Base-by-base conservation (phyloP, 2,113 vertebrate genomes). In the Dasyurus viverrinus region DNA sequence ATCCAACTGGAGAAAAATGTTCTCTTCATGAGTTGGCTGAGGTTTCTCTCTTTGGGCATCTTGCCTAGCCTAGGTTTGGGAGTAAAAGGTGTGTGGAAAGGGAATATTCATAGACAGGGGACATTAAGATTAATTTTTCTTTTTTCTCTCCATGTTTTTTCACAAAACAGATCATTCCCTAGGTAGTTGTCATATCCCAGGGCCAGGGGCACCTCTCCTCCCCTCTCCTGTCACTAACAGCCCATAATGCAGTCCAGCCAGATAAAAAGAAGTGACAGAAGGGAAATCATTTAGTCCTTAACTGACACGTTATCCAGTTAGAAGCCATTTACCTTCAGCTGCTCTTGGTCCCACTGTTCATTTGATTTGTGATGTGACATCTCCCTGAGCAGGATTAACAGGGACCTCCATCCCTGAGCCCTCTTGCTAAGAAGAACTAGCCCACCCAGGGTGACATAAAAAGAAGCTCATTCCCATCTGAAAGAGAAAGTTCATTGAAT, bases 241-340 rank as follows among this genome's bases (percentile, higher is more conserved):
- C 97, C 97, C 96, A 57, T 94, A 97, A 97, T 93, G 90, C 46
- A 3, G 48, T 93, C 52, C 76, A 0, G 92, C 90, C 91, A 46
- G 96, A 96, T 92, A 96, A 98, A 97, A 95, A 57, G 92, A 98
- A 97, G 95, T 97, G 98, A 98, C 98, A 98, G 97, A 96, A 96
- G 96, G 96, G 96, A 98, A 98, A 98, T 98, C 97, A 98, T 98
- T 98, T 93, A 97, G 96, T 97, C 96, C 96, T 97, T 98, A 98
- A 97, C 54, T 97, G 98, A 98, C 98, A 98, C 50, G 53, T 97
- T 98, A 96, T 96, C 98, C 97, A 97, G 98, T 98, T 98, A 98
- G 98, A 98, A 98, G 97, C 96, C 98, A 97, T 98, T 98, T 98
- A 98, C 98, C 97, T 98, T 84, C 97, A 98, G 97, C 98, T 97